Evolutionary conservation across 1,140 invertebrate species (phyloP).

Genomic region (Drosophila nasuta): DNA sequence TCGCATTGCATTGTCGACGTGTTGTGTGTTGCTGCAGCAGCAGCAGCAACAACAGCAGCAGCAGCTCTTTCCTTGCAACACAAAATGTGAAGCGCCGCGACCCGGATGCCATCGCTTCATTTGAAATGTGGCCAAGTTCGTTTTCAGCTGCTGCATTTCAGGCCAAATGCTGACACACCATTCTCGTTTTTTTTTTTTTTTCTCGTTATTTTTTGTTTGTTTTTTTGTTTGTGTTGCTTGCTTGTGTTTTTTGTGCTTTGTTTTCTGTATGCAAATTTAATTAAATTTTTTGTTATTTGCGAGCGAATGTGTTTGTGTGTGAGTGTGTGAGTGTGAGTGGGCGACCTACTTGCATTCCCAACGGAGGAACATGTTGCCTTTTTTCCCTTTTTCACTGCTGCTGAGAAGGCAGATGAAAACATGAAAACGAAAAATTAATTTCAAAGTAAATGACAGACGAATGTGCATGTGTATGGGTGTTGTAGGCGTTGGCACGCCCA

Average conservation of each 20-base stretch:
- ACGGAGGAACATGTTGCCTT: slow-evolving; percentile 38
- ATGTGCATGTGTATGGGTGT: slow-evolving; percentile 13
- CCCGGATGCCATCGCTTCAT: slow-evolving; percentile 1
- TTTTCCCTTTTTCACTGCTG: slow-evolving; percentile 12
- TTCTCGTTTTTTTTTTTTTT: not conserved
- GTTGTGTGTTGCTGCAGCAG: too few species aligned
- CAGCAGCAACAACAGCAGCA: too few species aligned
- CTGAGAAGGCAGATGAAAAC: slow-evolving; percentile 11
- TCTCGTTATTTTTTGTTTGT: not conserved
- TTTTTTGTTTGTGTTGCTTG: too few species aligned
- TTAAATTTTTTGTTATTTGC: slow-evolving; percentile 42
- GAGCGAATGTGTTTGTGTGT: not conserved
- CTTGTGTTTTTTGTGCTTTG: not conserved
- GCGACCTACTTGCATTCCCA: slow-evolving; percentile 61
- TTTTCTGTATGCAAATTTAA: slow-evolving; percentile 49
- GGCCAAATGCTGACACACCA: slow-evolving; percentile 16
- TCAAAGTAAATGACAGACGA: slow-evolving; percentile 45
- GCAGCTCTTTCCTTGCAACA: not conserved
- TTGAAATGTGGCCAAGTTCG: slow-evolving; percentile 37
- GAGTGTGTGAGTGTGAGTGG: slow-evolving; percentile 15
- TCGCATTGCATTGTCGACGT: not conserved
- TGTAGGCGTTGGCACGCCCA: slow-evolving; percentile 48
- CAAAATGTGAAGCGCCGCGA: slow-evolving; percentile 5
- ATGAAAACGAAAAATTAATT: slow-evolving; percentile 56
- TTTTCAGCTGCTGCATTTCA: slow-evolving; percentile 21